Evolutionary conservation across 2,888 invertebrate genomes (phyloP), one percentile per base, ranked within the genome.

Genomic region (Gastrophysa polygoni): DNA sequence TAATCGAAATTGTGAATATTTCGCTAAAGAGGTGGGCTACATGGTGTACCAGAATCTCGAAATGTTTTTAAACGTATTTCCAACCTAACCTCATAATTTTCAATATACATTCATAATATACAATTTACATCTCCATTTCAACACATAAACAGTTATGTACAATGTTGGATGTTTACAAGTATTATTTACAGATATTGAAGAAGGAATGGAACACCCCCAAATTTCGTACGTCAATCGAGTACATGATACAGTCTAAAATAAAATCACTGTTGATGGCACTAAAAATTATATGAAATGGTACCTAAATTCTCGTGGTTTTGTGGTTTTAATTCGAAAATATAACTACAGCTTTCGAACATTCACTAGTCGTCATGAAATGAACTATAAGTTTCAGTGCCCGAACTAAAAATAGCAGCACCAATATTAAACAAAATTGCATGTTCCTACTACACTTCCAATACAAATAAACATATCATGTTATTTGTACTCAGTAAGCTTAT

Each of bases 401-500:
- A 59, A 63, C 63, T 66, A 59, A 61, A 54, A 59, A 59, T 64
- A 64, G 62, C 61, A 69, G 69, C 69, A 69, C 69, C 69, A 68
- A 63, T 62, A 55, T 16, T n/a, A 57, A 64, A 61, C 63, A 68
- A 65, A 66, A 68, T 65, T 61, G 64, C 66, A 46, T 49, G 43
- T 43, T 47, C 48, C 54, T 18, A 50, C 59, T 52, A 57, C 48
- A 32, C 49, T 57, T 57, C 59, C 57, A 59, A 60, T 62, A 60
- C 66, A 64, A 68, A 65, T 59, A 65, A 63, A 68, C 58, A 63
- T 61, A 64, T 54, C 21, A 58, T 63, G 56, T 65, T 56, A 61
- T 70, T 70, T 70, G 70, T 70, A 70, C 70, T 70, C 62, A 56
- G 44, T 61, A 66, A 70, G 68, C 67, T 68, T 66, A 51, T 58